Conservation (phyloP, 2,113 vertebrate genomes). For the Turdus rufiventris region DNA sequence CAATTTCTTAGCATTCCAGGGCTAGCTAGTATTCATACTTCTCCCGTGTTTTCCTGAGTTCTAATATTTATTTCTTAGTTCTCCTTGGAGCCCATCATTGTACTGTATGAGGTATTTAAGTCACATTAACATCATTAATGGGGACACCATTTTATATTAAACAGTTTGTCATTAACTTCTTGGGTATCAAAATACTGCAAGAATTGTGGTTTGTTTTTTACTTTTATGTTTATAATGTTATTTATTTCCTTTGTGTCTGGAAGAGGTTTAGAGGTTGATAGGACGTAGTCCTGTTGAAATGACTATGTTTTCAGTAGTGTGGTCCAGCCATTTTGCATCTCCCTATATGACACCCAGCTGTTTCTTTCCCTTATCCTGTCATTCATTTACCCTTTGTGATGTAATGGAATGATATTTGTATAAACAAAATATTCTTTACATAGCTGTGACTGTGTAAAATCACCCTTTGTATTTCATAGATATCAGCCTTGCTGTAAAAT, state of each 20-base stretch:
- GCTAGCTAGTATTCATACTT: background rate
- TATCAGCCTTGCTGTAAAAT: background rate
- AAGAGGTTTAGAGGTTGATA: background rate
- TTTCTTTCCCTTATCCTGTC: background rate
- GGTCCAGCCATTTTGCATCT: background rate
- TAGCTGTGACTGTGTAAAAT: background rate
- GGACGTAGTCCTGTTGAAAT: background rate
- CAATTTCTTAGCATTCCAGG: background rate
- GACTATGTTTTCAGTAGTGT: background rate
- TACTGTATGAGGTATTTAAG: background rate
- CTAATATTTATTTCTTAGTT: background rate
- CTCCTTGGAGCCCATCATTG: background rate
- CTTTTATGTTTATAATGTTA: background rate
- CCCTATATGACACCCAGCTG: background rate
- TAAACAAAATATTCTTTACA: background rate
- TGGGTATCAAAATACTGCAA: background rate
- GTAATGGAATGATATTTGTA: background rate
- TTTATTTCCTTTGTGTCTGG: background rate
- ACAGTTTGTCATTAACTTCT: background rate
- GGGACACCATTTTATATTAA: background rate
- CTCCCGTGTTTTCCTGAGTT: background rate
- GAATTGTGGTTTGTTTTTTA: background rate
- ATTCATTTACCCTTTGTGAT: background rate
- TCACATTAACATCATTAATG: background rate
- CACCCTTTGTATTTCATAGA: background rate